These are phyloP conservation scores for Dermolepida albohirtum DNA, from an alignment of 2,888 invertebrate genomes.

Conservation along the genomic window DNA sequence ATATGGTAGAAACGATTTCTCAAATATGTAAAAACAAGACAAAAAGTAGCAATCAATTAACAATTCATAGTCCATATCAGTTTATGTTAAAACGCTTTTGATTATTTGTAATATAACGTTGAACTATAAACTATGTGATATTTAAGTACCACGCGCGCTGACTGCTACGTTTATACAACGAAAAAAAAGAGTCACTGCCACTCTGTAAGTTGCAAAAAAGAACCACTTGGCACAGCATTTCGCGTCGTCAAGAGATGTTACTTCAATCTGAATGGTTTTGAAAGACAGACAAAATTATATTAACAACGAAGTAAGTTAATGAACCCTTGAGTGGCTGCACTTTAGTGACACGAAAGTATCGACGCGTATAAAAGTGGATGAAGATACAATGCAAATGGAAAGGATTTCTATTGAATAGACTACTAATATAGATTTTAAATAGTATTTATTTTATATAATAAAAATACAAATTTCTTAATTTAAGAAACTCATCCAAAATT, in stretches of 20 bases:
- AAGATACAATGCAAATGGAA: too few species aligned
- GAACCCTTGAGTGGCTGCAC: slow-evolving; percentile 3
- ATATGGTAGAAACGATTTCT: too few species aligned
- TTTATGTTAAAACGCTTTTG: slow-evolving; percentile 6
- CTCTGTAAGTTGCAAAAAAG: slow-evolving; percentile 4
- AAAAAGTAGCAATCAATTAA: slow-evolving; percentile 15
- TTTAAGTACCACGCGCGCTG: slow-evolving; percentile 19
- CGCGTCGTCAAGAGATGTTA: background rate
- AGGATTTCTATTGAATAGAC: too few species aligned
- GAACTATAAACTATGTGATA: slow-evolving; percentile 7
- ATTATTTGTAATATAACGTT: slow-evolving; percentile 16
- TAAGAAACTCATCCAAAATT: too few species aligned
- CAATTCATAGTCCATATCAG: slow-evolving; percentile 14
- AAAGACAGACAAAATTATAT: background rate
- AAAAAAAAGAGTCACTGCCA: background rate
- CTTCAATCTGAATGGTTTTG: slow-evolving; percentile 4
- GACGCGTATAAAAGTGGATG: background rate
- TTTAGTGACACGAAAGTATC: background rate
- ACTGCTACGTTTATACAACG: slow-evolving; percentile 1
- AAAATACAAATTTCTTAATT: too few species aligned
- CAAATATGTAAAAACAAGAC: background rate
- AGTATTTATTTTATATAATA: too few species aligned
- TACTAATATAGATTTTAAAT: too few species aligned
- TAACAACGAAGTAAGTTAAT: slow-evolving; percentile 1
- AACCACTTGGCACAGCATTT: background rate